Conservation (phyloP, 2,113 vertebrate genomes). For the Nanorana parkeri region DNA sequence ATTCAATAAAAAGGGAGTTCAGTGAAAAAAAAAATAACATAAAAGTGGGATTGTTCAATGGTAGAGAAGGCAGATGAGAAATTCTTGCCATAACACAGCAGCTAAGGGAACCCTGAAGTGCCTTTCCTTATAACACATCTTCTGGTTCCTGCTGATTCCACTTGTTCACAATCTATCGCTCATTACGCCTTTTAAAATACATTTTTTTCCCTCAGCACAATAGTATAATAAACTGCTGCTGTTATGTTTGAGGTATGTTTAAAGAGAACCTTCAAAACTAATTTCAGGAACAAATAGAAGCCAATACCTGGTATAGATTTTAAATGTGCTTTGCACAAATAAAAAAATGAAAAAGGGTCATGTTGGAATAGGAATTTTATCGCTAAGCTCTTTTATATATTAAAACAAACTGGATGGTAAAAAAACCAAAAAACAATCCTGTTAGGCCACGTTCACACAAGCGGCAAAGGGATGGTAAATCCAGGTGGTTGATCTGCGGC, state of each 20-base stretch:
- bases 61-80: conserved; percentile 30
- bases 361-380: no score
- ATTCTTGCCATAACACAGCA: neutral
- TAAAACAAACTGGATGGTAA: no score
- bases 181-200: conserved; percentile 46
- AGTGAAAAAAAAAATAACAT: conserved; percentile 24
- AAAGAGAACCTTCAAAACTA: conserved; percentile 27
- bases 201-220: conserved; percentile 5
- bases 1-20: conserved; percentile 36
- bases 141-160: neutral
- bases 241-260: conserved; percentile 13
- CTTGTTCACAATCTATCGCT: conserved; percentile 34
- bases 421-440: no score
- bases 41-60: conserved; percentile 17
- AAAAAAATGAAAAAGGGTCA: no score
- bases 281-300: conserved; percentile 35
- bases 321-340: neutral
- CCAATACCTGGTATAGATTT: neutral
- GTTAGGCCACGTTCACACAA: no score
- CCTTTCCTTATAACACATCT: conserved; percentile 25
- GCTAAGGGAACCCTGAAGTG: conserved; percentile 22
- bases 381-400: no score
- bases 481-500: no score
- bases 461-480: no score
- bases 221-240: conserved; percentile 28